phyloP scores from a whole-genome alignment of 2,888 invertebrate species.

The Cosmia trapezina region DNA sequence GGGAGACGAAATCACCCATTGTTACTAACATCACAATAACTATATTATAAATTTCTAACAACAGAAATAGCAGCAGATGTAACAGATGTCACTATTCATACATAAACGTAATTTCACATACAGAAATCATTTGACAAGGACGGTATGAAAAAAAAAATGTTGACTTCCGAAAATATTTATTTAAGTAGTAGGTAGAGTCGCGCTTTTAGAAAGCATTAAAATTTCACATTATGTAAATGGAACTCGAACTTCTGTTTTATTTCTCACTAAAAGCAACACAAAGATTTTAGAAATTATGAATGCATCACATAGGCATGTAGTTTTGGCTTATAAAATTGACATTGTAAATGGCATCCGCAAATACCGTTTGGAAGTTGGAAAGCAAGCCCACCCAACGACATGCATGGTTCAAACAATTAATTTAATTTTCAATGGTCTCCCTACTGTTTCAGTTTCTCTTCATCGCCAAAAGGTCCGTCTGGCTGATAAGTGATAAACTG shows the following conservation, averaged over 20 bases:
- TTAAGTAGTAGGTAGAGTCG: no score
- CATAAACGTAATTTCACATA: no score
- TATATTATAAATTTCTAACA: slow-evolving; percentile 25
- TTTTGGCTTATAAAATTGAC: not conserved
- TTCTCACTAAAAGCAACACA: not conserved
- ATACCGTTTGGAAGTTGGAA: not conserved
- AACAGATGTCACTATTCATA: slow-evolving; percentile 30
- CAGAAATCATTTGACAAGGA: slow-evolving; percentile 37
- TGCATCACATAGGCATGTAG: not conserved
- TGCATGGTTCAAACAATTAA: not conserved
- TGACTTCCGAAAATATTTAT: not conserved
- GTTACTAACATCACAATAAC: slow-evolving; percentile 61
- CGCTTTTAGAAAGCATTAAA: no score
- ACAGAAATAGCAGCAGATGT: slow-evolving; percentile 29
- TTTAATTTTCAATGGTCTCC: not conserved
- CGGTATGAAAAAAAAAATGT: slow-evolving; percentile 23
- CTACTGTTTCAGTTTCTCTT: not conserved
- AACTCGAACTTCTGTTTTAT: not conserved
- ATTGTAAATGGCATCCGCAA: not conserved
- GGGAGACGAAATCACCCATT: slow-evolving; percentile 71
- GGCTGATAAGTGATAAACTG: no score
- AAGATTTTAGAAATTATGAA: not conserved
- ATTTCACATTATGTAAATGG: not conserved
- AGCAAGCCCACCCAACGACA: not conserved
- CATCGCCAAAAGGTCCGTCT: not conserved